Conservation (phyloP, 1,140 invertebrate genomes). For the Mactra quadrangularis region DNA sequence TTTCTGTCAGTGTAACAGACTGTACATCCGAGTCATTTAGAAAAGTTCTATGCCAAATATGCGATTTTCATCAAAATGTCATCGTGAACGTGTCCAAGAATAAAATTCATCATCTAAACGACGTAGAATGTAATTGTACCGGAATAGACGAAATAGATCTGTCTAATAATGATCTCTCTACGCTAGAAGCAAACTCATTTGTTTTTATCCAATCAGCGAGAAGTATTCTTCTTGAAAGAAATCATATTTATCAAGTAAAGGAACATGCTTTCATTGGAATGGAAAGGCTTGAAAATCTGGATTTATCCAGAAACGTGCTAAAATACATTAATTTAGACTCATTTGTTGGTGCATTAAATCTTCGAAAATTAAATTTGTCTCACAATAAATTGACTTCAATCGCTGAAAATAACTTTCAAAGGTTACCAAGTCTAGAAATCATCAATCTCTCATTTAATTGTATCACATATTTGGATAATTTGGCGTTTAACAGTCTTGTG, state of each 20-base stretch:
- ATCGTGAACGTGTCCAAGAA: constrained; percentile 17
- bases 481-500: not conserved
- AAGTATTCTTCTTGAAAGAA: constrained; percentile 1
- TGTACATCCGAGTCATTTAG: too few species aligned
- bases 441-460: constrained; percentile 13
- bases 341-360: not conserved
- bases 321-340: not conserved
- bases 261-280: not conserved
- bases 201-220: not conserved
- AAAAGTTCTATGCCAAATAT: too few species aligned
- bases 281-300: not conserved
- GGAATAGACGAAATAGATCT: constrained; percentile 6
- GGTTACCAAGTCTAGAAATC: not conserved
- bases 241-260: constrained; percentile 5
- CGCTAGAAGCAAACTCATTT: not conserved
- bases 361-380: constrained; percentile 11
- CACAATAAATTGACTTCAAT: not conserved
- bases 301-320: constrained; percentile 21
- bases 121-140: constrained; percentile 10
- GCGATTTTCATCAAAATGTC: too few species aligned
- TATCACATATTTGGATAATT: not conserved
- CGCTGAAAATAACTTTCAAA: not conserved
- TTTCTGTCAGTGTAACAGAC: too few species aligned
- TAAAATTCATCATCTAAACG: not conserved
- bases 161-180: constrained; percentile 13